These are phyloP conservation scores for Bradypus variegatus DNA, from an alignment of 2,797 vertebrate species.

Conservation along the genomic window DNA sequence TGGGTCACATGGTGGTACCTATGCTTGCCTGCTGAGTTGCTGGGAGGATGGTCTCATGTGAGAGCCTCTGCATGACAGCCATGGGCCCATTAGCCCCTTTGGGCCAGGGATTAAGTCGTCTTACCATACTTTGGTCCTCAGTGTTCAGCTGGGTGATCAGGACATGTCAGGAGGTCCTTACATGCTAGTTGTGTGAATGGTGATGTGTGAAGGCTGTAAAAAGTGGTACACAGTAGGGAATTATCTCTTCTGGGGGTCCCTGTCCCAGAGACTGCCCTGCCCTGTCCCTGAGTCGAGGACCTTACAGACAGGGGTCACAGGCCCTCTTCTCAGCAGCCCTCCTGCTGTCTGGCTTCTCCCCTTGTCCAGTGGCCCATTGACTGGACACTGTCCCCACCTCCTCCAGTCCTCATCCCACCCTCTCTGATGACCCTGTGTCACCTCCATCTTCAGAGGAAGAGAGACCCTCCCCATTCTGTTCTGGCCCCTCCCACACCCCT, in stretches of 20 bases:
- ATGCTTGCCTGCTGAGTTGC: not conserved
- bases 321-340: no score
- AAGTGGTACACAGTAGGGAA: not conserved
- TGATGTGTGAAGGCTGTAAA: not conserved
- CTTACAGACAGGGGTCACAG: not conserved
- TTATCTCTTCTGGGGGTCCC: not conserved
- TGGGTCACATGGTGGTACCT: not conserved
- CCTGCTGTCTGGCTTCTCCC: not conserved
- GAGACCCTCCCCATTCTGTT: no score
- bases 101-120: not conserved
- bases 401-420: not conserved
- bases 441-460: not conserved
- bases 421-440: not conserved
- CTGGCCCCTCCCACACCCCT: not conserved
- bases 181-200: rapidly evolving
- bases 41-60: no score
- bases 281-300: not conserved
- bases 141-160: not conserved
- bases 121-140: not conserved
- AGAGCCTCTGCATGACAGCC: not conserved
- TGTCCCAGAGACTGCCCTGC: not conserved
- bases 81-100: not conserved
- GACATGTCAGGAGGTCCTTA: not conserved
- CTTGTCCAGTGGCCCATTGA: not conserved
- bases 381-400: not conserved